Conservation (phyloP, 2,888 invertebrate species). For the Campoplex capitator region DNA sequence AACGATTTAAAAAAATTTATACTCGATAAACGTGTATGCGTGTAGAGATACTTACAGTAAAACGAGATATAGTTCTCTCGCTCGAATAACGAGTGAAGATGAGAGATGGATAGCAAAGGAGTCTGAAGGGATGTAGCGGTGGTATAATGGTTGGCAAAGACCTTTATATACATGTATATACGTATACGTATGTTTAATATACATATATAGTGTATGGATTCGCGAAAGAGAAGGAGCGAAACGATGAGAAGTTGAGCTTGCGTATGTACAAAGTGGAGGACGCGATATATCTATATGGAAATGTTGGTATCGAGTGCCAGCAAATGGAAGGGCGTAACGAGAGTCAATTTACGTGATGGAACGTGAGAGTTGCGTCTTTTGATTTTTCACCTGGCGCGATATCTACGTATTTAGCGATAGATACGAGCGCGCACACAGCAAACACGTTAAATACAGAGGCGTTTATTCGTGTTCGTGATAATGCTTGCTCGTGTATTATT, state of each 20-base stretch:
- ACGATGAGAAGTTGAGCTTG: constrained; percentile 46
- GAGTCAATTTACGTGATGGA: neutral
- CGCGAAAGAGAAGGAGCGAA: constrained; percentile 32
- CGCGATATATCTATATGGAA: constrained; percentile 9
- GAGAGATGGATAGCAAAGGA: constrained; percentile 49
- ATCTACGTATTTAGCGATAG: constrained; percentile 11
- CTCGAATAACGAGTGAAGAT: constrained; percentile 15
- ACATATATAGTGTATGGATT: neutral
- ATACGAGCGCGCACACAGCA: constrained; percentile 10
- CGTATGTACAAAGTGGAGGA: constrained; percentile 21
- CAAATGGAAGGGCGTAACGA: constrained; percentile 3
- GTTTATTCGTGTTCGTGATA: neutral
- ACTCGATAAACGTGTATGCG: neutral
- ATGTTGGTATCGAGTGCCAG: neutral
- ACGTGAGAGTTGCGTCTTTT: neutral
- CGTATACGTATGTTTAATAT: neutral
- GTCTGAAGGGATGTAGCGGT: constrained; percentile 19
- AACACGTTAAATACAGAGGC: constrained; percentile 23
- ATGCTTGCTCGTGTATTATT: constrained; percentile 60
- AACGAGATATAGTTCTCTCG: constrained; percentile 28
- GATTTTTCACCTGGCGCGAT: neutral
- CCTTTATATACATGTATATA: neutral
- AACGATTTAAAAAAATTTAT: neutral
- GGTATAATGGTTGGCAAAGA: constrained; percentile 21
- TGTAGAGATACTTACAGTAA: constrained; percentile 15